phyloP scores from a whole-genome alignment of 2,888 invertebrate species.

The Fabriciana adippe region DNA sequence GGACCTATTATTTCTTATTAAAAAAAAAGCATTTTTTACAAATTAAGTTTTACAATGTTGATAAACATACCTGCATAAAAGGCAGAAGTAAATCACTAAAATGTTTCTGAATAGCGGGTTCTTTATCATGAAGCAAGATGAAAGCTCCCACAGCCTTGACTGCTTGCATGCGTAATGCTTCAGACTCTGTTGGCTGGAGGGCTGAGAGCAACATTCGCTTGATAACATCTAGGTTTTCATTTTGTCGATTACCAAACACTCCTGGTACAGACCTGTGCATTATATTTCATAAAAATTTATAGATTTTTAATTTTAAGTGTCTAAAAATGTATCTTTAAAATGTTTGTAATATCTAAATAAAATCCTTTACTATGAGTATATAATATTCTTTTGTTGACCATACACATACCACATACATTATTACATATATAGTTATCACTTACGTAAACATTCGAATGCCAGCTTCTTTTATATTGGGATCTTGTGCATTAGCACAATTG shows the following conservation, averaged over 20 bases:
- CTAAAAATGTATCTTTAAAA: background rate
- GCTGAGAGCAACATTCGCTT: conserved; percentile 96
- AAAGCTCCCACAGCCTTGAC: conserved; percentile 93
- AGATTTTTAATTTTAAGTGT: conserved; percentile 82
- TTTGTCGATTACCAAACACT: conserved; percentile 97
- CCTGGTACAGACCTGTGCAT: conserved; percentile 93
- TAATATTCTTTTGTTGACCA: background rate
- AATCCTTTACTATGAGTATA: background rate
- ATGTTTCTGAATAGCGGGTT: conserved; percentile 93
- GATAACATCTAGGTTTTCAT: conserved; percentile 94
- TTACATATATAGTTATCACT: conserved; percentile 53
- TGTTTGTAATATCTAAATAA: background rate
- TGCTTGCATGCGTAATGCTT: conserved; percentile 90
- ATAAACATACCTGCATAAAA: conserved; percentile 83
- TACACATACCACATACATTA: background rate
- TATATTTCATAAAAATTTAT: conserved; percentile 92
- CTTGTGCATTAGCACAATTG: conserved; percentile 93
- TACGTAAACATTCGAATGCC: conserved; percentile 97
- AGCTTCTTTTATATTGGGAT: conserved; percentile 93
- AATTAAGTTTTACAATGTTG: too few relatives aligned
- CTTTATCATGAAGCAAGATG: conserved; percentile 95
- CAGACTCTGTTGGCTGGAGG: conserved; percentile 86
- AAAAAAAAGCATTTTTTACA: too few relatives aligned
- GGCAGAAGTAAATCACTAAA: conserved; percentile 92
- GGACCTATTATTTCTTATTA: too few relatives aligned